Percentiles rank a stretch among this genome's conserved stretches.
These are phyloP conservation scores for Sebastes melanostomus DNA, from an alignment of 2,797 vertebrate species.

Conservation along the genomic window DNA sequence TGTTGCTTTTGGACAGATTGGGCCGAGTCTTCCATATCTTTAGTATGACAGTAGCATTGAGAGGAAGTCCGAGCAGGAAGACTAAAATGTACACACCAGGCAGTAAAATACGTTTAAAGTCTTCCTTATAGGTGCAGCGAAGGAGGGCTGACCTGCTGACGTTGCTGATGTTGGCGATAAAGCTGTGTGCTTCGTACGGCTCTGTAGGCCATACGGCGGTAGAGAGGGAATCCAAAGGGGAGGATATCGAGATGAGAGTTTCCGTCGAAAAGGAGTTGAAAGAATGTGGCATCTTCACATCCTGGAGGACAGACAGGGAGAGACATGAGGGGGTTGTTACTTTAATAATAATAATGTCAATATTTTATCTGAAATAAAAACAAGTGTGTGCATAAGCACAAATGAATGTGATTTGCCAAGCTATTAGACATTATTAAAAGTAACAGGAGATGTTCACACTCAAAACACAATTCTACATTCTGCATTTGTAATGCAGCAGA, in stretches of 20 bases:
- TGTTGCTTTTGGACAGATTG: constrained; percentile 84
- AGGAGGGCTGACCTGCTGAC: constrained; percentile 12
- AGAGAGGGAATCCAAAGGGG: constrained; percentile 23
- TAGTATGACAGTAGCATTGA: constrained; percentile 89
- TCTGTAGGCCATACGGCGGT: constrained; percentile 22
- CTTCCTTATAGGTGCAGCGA: constrained; percentile 90
- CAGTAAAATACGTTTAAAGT: constrained; percentile 93
- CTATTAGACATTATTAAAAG: neutral
- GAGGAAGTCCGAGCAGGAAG: constrained; percentile 86
- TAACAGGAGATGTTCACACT: neutral
- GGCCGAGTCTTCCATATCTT: constrained; percentile 87
- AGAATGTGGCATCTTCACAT: constrained; percentile 66
- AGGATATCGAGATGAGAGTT: constrained; percentile 12
- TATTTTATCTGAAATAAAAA: neutral
- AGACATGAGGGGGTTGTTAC: neutral
- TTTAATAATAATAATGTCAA: neutral
- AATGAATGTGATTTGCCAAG: neutral
- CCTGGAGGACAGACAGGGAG: constrained; percentile 47
- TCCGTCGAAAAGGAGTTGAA: constrained; percentile 36
- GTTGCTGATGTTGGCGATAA: neutral
- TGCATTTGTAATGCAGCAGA: neutral
- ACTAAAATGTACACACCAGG: constrained; percentile 89
- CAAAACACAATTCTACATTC: neutral
- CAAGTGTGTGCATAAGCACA: neutral
- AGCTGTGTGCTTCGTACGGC: neutral